A percentile compares a stretch with the other conserved stretches of the same genome.
Evolutionary conservation across 2,888 invertebrate genomes (phyloP).

Genomic region (Agonum fuliginosum): DNA sequence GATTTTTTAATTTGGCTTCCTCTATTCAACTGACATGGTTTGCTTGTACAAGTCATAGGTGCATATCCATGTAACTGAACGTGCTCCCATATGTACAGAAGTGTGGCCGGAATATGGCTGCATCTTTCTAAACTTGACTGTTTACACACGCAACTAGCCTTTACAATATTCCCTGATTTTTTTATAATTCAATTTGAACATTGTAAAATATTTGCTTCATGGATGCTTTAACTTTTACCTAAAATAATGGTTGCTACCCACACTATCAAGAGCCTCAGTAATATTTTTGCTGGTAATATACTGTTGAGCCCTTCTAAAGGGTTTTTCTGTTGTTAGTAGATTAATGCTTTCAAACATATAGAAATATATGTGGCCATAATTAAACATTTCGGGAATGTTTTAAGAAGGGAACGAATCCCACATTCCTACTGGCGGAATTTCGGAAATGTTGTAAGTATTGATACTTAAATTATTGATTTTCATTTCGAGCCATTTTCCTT

Average conservation of each 20-base stretch:
- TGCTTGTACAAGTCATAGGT: not conserved
- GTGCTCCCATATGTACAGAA: not conserved
- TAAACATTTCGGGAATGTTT: not conserved
- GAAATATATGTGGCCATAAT: slow-evolving; percentile 6
- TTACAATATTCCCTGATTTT: not conserved
- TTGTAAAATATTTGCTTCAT: slow-evolving; percentile 3
- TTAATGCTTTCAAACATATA: not conserved
- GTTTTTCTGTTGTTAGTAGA: not conserved
- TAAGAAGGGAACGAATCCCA: not conserved
- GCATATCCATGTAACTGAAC: not conserved
- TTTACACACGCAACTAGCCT: not conserved
- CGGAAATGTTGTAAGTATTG: not conserved
- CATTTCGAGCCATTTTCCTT: not conserved
- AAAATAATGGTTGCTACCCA: not conserved
- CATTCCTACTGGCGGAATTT: not conserved
- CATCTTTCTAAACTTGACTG: not conserved
- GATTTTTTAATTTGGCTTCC: not conserved
- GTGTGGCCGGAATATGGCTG: not conserved
- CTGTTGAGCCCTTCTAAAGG: not conserved
- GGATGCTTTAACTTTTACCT: not conserved
- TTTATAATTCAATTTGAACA: not conserved
- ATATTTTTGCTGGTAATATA: not conserved
- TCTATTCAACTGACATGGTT: not conserved
- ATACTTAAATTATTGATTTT: not conserved
- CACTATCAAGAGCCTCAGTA: not conserved